Evolutionary conservation across 1,140 invertebrate genomes (phyloP).

Genomic region (Caenorhabditis briggsae): DNA sequence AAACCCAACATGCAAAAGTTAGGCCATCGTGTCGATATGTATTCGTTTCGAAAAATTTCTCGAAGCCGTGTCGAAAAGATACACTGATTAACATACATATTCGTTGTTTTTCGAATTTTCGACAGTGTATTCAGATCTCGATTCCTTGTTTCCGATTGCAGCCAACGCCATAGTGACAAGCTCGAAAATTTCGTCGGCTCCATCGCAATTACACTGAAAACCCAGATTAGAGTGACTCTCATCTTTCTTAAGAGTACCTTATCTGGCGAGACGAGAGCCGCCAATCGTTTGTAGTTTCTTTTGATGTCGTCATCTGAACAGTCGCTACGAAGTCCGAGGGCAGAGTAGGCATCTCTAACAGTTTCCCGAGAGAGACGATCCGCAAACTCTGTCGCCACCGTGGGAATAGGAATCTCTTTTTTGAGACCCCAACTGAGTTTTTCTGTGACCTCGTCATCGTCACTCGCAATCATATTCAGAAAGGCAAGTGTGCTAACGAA

Average conservation of each 20-base stretch:
- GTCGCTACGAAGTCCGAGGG: conserved; percentile 87
- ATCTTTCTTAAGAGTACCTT: neutral
- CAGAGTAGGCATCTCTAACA: conserved; percentile 81
- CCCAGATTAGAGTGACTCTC: neutral
- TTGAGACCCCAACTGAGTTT: conserved; percentile 5
- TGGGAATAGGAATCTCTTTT: conserved; percentile 6
- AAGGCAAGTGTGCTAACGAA: neutral
- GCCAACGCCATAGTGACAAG: conserved; percentile 12
- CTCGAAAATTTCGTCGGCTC: conserved; percentile 5
- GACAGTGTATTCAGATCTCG: neutral
- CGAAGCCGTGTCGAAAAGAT: too few species aligned
- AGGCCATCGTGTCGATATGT: too few species aligned
- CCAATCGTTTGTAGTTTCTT: conserved; percentile 91
- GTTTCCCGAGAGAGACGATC: conserved; percentile 26
- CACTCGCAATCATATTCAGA: conserved; percentile 15
- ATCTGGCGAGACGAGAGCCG: conserved; percentile 82
- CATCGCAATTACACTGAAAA: conserved; percentile 36
- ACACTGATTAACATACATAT: neutral
- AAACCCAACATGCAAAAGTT: too few species aligned
- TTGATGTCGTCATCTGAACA: conserved; percentile 93
- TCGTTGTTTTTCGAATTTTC: neutral
- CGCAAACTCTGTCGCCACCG: neutral
- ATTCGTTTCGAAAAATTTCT: too few species aligned
- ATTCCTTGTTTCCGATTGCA: neutral
- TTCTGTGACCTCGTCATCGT: neutral